Evolutionary conservation across 2,888 invertebrate species (phyloP), one percentile per base, ranked within the genome.

Genomic region (Ligdia adustata): DNA sequence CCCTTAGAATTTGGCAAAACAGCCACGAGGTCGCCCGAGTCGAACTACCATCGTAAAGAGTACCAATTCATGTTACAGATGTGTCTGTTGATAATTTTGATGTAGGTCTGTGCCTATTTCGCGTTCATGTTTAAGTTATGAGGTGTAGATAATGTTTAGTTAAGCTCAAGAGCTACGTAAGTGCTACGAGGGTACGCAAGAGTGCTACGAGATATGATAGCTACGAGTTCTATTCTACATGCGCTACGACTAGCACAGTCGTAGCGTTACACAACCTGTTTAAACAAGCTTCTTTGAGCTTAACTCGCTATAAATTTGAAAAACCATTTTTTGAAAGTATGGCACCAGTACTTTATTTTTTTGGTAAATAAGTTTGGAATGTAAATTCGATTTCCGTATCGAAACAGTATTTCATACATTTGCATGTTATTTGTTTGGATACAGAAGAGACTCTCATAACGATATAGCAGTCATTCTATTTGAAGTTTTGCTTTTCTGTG

Each of bases 1-100:
- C 33, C 52, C 51, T 47, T 55, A 45, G 50, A 44, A 56, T 52
- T 39, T 56, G 47, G 37, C 41, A 52, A 55, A 52, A 48, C 52
- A 46, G 50, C 16, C 18, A 31, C 48, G 52, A 59, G 57, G 57
- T 62, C 46, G 48, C 33, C 54, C 5, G 24, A 43, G 43, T 28
- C 39, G 18, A 50, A 48, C 43, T 40, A 31, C 37, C 5, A 32
- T 29, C 16, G 15, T 38, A 46, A 51, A 51, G 46, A 49, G n/a
- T 16, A 26, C 13, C 38, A 31, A 44, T 35, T 40, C 40, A 51
- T 41, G 28, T 44, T 51, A 46, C 45, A 39, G 48, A 48, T 24
- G 44, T 47, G 41, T 35, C 43, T 26, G 46, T 46, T 41, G 39
- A 32, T 42, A 43, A 35, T 44, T 52, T 28, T 38, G 32, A 41